phyloP scores from a whole-genome alignment of 2,888 invertebrate species.

The Plebejus argus region DNA sequence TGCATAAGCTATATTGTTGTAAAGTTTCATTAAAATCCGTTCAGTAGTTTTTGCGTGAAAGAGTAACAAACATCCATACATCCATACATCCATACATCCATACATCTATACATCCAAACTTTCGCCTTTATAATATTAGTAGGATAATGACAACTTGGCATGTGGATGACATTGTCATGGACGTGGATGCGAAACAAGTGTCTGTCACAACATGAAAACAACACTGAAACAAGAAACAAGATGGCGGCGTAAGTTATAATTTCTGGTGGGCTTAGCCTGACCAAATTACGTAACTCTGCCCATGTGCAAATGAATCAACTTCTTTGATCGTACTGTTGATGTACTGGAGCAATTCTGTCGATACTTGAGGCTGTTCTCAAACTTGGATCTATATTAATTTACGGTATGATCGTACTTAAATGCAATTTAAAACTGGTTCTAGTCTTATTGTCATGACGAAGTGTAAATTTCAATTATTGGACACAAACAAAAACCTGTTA shows the following conservation, averaged over 20 bases:
- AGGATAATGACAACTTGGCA: no score
- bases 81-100: no score
- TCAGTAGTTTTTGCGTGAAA: no score
- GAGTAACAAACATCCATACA: no score
- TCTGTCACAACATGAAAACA: no score
- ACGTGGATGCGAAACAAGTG: background rate
- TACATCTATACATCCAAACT: no score
- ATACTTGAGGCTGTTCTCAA: background rate
- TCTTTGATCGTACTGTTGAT: background rate
- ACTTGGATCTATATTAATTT: background rate
- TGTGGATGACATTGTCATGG: no score
- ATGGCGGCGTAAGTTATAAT: background rate
- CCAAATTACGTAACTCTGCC: background rate
- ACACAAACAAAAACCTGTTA: background rate
- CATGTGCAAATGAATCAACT: background rate
- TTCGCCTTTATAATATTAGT: no score
- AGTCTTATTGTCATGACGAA: background rate
- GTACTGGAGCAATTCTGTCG: slow-evolving; percentile 15
- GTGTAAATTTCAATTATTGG: background rate
- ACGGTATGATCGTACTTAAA: background rate
- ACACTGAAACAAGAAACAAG: no score
- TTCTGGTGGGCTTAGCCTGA: background rate
- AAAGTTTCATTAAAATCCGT: no score
- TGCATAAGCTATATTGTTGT: no score
- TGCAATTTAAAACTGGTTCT: background rate